Percentiles rank a stretch among this genome's conserved stretches.
Conservation (phyloP, 2,113 vertebrate species). For the Carettochelys insculpta region DNA sequence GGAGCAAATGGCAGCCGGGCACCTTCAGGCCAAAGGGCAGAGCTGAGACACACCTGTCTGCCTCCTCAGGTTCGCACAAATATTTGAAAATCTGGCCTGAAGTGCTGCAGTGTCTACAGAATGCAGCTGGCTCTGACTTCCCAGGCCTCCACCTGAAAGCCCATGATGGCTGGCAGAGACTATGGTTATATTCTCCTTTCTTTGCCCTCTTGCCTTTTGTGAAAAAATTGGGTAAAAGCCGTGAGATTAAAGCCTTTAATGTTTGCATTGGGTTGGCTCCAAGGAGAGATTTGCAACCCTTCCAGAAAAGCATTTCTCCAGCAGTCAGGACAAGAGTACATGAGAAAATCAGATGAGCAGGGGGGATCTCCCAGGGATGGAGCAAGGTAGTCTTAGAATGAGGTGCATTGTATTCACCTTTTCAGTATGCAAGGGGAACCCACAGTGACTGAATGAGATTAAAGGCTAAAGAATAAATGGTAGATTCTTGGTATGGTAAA, state of each 20-base stretch:
- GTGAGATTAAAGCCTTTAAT: background rate
- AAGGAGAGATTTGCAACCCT: background rate
- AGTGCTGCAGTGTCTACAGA: background rate
- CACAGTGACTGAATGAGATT: background rate
- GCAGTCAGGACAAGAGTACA: background rate
- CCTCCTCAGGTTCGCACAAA: background rate
- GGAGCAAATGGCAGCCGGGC: background rate
- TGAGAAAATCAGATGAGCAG: background rate
- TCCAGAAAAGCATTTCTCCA: background rate
- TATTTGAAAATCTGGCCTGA: background rate
- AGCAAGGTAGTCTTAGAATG: background rate
- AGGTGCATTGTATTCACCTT: background rate
- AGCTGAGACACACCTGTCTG: background rate
- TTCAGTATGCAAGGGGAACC: background rate
- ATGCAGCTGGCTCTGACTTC: too few relatives aligned
- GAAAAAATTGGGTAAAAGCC: background rate
- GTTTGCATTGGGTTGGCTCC: background rate
- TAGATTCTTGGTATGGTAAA: fast-evolving
- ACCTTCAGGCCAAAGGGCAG: background rate
- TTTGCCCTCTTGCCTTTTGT: background rate
- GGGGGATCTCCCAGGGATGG: too few relatives aligned
- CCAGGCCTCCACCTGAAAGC: background rate
- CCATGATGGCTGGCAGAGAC: background rate
- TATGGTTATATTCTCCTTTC: background rate
- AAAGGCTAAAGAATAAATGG: fast-evolving